Conservation (phyloP, 1,140 invertebrate species). For the Neodiprion lecontei region DNA sequence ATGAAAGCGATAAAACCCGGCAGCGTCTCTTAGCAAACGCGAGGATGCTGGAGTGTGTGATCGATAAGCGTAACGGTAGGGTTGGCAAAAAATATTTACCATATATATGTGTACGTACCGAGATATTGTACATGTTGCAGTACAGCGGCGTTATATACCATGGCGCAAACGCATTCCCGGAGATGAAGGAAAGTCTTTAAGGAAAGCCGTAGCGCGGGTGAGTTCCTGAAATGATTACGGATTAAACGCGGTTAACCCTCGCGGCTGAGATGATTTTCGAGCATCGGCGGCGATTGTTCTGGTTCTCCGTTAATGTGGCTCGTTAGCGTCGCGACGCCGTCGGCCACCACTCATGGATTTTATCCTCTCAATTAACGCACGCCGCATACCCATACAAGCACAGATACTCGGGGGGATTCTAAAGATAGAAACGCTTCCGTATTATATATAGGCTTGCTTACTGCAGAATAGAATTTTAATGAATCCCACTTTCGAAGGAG, state of each 20-base stretch:
- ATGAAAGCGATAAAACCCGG: not conserved
- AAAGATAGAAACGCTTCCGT: not conserved
- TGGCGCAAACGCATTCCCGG: too few relatives aligned
- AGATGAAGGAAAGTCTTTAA: too few relatives aligned
- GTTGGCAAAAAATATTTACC: not conserved
- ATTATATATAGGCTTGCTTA: not conserved
- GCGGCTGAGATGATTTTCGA: not conserved
- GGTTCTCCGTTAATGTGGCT: not conserved
- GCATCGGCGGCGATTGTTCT: constrained; percentile 3
- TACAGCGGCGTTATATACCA: too few relatives aligned
- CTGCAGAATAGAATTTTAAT: not conserved
- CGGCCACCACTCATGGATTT: constrained; percentile 3
- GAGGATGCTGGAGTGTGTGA: not conserved
- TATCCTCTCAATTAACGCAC: constrained; percentile 7
- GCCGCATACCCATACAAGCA: not conserved
- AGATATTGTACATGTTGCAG: not conserved
- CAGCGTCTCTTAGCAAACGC: not conserved
- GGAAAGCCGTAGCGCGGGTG: not conserved
- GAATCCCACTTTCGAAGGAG: not conserved
- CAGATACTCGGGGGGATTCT: not conserved
- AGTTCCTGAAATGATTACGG: not conserved
- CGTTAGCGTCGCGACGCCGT: not conserved
- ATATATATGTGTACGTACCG: not conserved
- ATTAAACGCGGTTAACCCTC: not conserved
- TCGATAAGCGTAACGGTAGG: not conserved